Conservation (phyloP, 2,113 vertebrate genomes). For the Vicugna pacos region DNA sequence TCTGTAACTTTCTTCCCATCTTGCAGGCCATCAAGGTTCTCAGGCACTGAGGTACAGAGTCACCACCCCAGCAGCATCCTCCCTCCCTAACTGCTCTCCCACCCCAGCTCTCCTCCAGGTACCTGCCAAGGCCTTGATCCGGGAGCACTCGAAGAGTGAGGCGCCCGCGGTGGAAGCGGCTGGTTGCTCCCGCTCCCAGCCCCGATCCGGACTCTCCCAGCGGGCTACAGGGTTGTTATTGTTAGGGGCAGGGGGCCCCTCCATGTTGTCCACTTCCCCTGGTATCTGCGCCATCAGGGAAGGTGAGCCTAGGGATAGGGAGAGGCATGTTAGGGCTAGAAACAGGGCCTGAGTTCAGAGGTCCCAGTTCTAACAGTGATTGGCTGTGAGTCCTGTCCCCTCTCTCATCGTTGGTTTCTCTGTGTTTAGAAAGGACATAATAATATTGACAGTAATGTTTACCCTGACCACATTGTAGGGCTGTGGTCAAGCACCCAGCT, state of each 20-base stretch:
- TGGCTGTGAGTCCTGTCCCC: neutral
- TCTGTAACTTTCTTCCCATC: neutral
- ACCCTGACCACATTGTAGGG: neutral
- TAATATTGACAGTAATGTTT: neutral
- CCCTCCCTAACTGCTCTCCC: neutral
- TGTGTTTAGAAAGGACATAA: neutral
- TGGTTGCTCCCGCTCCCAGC: conserved; percentile 81
- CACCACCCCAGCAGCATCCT: neutral
- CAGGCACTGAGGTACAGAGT: too few relatives aligned
- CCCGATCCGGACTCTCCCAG: conserved; percentile 86
- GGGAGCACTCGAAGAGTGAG: conserved; percentile 95
- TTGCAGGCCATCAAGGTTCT: neutral
- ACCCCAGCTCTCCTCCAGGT: neutral
- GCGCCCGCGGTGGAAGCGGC: conserved; percentile 88
- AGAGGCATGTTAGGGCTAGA: neutral
- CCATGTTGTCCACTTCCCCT: conserved; percentile 93
- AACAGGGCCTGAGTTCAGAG: neutral
- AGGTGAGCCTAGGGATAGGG: conserved; percentile 27
- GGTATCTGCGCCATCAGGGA: conserved; percentile 91
- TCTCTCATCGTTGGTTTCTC: neutral
- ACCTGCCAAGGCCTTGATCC: conserved; percentile 97
- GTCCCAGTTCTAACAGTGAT: neutral
- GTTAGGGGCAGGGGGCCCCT: conserved; percentile 89
- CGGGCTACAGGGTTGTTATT: conserved; percentile 91
- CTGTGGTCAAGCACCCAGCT: neutral